phyloP scores from a whole-genome alignment of 2,797 vertebrate genomes.

The Holocentrus rufus region DNA sequence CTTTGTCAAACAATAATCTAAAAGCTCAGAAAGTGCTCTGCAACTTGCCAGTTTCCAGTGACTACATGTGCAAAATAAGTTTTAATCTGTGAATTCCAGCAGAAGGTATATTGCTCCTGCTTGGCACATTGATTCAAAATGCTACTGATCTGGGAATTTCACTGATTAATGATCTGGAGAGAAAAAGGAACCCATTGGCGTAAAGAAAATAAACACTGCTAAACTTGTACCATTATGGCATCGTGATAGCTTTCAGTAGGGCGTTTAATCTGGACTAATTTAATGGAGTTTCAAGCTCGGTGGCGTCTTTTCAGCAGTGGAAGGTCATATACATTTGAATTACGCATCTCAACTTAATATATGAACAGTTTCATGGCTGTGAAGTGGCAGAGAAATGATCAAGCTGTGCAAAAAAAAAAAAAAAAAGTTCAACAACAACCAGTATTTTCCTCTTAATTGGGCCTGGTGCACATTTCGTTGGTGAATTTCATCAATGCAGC shows the following conservation, averaged over 20 bases:
- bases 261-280: conserved; percentile 29
- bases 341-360: conserved; percentile 4
- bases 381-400: neutral
- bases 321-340: conserved; percentile 21
- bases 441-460: conserved; percentile 46
- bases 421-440: conserved; percentile 28
- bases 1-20: neutral
- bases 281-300: conserved; percentile 15
- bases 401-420: conserved; percentile 16
- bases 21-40: neutral
- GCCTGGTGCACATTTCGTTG: neutral
- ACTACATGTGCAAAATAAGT: too few relatives aligned
- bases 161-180: neutral
- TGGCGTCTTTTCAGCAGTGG: neutral
- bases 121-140: neutral
- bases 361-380: conserved; percentile 9
- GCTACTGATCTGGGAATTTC: neutral
- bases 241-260: conserved; percentile 21
- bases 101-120: neutral
- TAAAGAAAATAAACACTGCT: conserved; percentile 35
- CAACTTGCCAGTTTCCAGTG: neutral
- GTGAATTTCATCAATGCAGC: conserved; percentile 12
- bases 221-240: conserved; percentile 23
- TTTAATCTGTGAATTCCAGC: neutral
- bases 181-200: conserved; percentile 31